A percentile compares a stretch with the other conserved stretches of the same genome.
phyloP scores from a whole-genome alignment of 2,113 vertebrate genomes.

The Lathamus discolor region DNA sequence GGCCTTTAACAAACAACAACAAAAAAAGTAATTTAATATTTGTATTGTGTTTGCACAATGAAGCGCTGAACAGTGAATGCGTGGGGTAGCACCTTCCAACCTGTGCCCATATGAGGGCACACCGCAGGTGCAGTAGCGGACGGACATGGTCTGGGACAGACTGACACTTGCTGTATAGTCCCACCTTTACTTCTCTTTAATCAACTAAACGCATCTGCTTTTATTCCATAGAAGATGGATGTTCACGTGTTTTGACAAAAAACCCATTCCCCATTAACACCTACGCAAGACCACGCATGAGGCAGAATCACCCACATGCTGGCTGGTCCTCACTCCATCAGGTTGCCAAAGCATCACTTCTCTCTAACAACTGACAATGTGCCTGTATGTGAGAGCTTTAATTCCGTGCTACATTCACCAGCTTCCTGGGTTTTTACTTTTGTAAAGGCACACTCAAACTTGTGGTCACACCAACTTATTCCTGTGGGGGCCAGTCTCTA shows the following conservation, averaged over 20 bases:
- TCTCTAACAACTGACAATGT: accelerated
- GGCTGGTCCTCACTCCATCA: accelerated
- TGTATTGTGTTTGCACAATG: constrained; percentile 19
- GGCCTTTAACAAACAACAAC: neutral
- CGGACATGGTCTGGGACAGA: accelerated
- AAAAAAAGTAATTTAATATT: constrained; percentile 27
- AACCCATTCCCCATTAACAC: neutral
- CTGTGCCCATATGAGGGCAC: accelerated
- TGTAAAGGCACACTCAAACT: neutral
- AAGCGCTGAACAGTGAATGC: neutral
- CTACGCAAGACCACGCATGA: neutral
- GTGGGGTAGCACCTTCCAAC: neutral
- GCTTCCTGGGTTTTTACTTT: neutral
- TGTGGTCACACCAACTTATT: neutral
- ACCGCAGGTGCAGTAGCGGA: accelerated
- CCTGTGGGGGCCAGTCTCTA: accelerated
- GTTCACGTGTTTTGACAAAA: neutral
- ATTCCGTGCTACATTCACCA: neutral
- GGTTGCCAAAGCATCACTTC: neutral
- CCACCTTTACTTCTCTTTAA: neutral
- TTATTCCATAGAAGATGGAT: neutral
- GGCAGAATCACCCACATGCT: accelerated
- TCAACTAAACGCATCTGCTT: neutral
- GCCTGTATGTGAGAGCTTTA: accelerated
- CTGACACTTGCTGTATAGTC: neutral